These are phyloP conservation scores for Leucopternis melanops DNA, from an alignment of 2,113 vertebrate species.

Conservation along the genomic window DNA sequence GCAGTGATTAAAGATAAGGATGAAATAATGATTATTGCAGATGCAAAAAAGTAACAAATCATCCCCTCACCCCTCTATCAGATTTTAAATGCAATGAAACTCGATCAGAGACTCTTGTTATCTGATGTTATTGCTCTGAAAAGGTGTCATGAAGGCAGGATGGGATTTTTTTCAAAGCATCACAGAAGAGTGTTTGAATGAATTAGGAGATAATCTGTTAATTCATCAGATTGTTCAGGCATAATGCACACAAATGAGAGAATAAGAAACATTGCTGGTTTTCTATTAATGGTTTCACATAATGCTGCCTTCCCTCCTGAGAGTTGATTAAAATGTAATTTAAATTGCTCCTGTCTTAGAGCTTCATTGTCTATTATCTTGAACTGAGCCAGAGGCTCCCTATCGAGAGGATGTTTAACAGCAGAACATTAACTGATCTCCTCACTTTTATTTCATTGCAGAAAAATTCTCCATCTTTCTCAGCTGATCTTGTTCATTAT, in stretches of 20 bases:
- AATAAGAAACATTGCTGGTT: constrained; percentile 31
- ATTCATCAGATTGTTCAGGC: constrained; percentile 26
- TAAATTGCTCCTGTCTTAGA: constrained; percentile 34
- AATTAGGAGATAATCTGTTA: constrained; percentile 26
- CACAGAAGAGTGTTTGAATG: not conserved
- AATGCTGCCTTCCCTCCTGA: constrained; percentile 38
- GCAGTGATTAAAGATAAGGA: not conserved
- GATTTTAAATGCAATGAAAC: not conserved
- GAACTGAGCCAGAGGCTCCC: constrained; percentile 7
- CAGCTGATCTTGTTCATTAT: not conserved
- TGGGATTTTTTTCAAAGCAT: not conserved
- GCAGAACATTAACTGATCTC: not conserved
- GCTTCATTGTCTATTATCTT: constrained; percentile 31
- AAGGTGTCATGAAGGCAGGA: not conserved
- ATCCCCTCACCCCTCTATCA: not conserved
- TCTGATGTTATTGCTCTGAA: not conserved
- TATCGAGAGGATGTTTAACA: not conserved
- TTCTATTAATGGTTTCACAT: constrained; percentile 35
- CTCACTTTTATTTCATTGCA: not conserved
- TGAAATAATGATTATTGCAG: not conserved
- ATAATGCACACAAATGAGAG: not conserved
- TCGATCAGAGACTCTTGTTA: not conserved
- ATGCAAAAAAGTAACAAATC: not conserved
- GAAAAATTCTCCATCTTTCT: not conserved
- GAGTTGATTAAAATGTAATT: constrained; percentile 59